Base-by-base conservation (phyloP, 2,797 vertebrate genomes). In the Tympanoctomys barrerae region DNA sequence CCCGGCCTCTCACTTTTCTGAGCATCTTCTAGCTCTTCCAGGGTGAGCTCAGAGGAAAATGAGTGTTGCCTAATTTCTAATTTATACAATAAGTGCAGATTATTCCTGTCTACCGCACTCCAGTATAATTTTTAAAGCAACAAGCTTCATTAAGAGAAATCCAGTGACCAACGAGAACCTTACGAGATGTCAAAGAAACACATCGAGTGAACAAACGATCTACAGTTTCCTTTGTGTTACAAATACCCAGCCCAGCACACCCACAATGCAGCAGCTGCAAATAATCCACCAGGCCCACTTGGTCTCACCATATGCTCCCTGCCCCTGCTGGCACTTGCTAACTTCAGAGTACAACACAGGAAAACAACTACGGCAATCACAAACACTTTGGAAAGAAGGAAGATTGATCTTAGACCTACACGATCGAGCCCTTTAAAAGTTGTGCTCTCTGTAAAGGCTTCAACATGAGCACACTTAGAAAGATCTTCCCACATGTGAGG, bases 311-410 rank as follows among this genome's bases (percentile, higher is more conserved):
- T 33, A 52, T 80, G 39, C 22, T 88, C 49, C 1, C 22, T 54
- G 68, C 7, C 57, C 16, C 12, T 26, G 5, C 49, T 13, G 46
- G 36, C n/a, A 22, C 22, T 54, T 91, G 11, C 52, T 6, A 5
- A 24, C 26, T 75, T 49, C 80, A 77, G 80, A 62, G 82, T 62
- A 81, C 10, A 77, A 64, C 10, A 33, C 11, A 33, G 18, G 26
- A 78, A 77, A 77, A 73, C 7, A 92, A 46, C 4, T 89, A 42
- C 0, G 52, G 31, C 26, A 46, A 64, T 52, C 77, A 59, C 1
- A 6, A 61, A 68, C 70, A 64, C n/a, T 79, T 39, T 18, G 68
- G 64, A 91, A 91, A 77, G 24, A 83, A 96, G 49, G 22, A 94
- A 94, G 66, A 46, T 46, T 39, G 39, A 64, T 71, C 10, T 92